Conservation (phyloP, 2,888 invertebrate species). For the Pachydiplax longipennis region DNA sequence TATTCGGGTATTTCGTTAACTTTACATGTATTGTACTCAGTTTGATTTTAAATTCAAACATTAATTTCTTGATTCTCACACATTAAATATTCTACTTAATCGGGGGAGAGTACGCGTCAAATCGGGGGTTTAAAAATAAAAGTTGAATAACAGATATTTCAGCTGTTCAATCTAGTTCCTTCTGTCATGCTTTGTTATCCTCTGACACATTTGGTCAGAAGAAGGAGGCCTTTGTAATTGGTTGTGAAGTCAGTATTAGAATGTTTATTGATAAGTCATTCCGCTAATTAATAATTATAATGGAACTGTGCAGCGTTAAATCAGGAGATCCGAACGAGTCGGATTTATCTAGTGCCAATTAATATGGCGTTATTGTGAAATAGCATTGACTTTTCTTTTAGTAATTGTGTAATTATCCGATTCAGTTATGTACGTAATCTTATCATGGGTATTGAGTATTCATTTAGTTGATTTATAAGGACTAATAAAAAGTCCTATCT, state of each 20-base stretch:
- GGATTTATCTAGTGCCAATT: neutral
- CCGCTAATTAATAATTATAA: neutral
- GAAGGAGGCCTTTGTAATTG: neutral
- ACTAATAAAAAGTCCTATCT: neutral
- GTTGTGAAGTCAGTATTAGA: neutral
- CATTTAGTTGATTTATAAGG: neutral
- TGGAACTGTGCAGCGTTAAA: neutral
- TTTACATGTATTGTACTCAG: too few relatives aligned
- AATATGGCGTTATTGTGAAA: constrained; percentile 29
- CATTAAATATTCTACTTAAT: too few relatives aligned
- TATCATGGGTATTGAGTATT: neutral
- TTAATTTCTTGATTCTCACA: too few relatives aligned
- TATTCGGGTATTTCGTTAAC: neutral
- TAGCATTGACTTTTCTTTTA: neutral
- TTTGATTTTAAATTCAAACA: too few relatives aligned
- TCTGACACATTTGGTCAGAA: neutral
- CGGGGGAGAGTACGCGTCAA: neutral
- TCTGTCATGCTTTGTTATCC: neutral
- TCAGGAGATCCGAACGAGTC: neutral
- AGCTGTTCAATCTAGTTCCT: neutral
- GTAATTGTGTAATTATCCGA: neutral
- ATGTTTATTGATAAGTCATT: neutral
- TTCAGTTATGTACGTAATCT: neutral
- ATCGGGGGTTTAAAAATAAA: neutral
- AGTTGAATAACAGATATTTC: neutral